Conservation (phyloP, 2,888 invertebrate species). For the Globia sparganii region DNA sequence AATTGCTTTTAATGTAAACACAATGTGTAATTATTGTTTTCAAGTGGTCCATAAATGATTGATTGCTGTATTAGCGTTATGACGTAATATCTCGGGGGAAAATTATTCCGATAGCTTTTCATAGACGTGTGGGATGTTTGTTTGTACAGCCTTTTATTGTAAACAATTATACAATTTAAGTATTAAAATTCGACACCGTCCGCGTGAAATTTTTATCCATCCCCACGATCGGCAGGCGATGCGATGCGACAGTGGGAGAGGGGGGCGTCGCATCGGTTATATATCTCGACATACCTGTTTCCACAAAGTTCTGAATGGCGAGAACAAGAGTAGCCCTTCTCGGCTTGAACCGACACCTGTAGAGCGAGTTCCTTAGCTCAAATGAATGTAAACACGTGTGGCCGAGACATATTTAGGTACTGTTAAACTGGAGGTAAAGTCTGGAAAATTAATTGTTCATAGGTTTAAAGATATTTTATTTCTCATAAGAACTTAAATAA, state of each 20-base stretch:
- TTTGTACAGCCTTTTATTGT: conserved; percentile 16
- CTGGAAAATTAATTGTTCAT: background rate
- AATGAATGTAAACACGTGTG: conserved; percentile 1
- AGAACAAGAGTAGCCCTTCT: background rate
- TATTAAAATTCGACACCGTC: background rate
- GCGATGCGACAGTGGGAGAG: background rate
- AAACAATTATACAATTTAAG: conserved; percentile 14
- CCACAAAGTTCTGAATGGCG: background rate
- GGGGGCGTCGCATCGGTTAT: background rate
- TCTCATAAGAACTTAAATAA: too few relatives aligned
- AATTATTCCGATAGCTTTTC: conserved; percentile 30
- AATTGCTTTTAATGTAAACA: conserved; percentile 80
- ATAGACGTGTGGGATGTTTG: conserved; percentile 23
- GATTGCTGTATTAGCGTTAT: conserved; percentile 65
- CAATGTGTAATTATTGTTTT: conserved; percentile 67
- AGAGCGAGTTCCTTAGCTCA: conserved; percentile 15
- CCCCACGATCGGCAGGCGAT: background rate
- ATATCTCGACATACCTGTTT: background rate
- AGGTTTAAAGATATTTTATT: too few relatives aligned
- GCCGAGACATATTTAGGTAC: background rate
- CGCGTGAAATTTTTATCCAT: too few relatives aligned
- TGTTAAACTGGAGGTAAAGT: background rate
- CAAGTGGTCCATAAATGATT: conserved; percentile 69
- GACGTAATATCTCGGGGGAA: conserved; percentile 59
- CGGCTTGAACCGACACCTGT: conserved; percentile 36